These are phyloP conservation scores for Cylas formicarius DNA, from an alignment of 1,140 invertebrate genomes.

Conservation along the genomic window DNA sequence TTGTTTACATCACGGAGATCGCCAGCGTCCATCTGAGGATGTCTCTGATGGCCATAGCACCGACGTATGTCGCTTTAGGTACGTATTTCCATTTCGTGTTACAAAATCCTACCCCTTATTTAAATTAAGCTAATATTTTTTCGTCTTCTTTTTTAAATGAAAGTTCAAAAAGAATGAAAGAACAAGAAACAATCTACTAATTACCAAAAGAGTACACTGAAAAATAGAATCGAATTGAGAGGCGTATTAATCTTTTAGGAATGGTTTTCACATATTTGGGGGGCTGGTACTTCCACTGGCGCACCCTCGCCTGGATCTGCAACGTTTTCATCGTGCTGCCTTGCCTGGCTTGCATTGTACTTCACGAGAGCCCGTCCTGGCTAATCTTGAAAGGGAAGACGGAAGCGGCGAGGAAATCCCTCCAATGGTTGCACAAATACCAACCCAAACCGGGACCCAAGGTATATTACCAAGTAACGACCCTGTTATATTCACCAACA, in stretches of 20 bases:
- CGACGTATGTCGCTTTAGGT: conserved; percentile 29
- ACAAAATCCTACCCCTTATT: too few relatives aligned
- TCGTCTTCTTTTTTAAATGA: too few relatives aligned
- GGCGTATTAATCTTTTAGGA: conserved; percentile 37
- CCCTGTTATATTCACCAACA: neutral
- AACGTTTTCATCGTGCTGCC: conserved; percentile 50
- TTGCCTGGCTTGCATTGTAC: conserved; percentile 46
- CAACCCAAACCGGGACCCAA: conserved; percentile 32
- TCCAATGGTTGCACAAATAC: conserved; percentile 44
- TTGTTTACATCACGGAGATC: conserved; percentile 57
- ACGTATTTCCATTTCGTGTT: neutral
- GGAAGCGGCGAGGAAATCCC: conserved; percentile 47
- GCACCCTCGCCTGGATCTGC: conserved; percentile 47
- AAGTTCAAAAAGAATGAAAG: too few relatives aligned
- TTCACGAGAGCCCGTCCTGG: conserved; percentile 64
- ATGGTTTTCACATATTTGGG: conserved; percentile 53
- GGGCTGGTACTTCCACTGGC: conserved; percentile 52
- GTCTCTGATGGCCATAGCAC: conserved; percentile 39
- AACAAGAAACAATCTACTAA: too few relatives aligned
- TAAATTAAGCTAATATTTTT: too few relatives aligned
- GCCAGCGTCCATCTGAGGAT: conserved; percentile 50
- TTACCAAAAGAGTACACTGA: too few relatives aligned
- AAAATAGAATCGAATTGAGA: neutral
- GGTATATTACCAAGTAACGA: too few relatives aligned
- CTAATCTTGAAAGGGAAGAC: conserved; percentile 48